A percentile compares a stretch with the other conserved stretches of the same genome.
phyloP scores from a whole-genome alignment of 2,113 vertebrate genomes.

The Cynopterus brachyotis region DNA sequence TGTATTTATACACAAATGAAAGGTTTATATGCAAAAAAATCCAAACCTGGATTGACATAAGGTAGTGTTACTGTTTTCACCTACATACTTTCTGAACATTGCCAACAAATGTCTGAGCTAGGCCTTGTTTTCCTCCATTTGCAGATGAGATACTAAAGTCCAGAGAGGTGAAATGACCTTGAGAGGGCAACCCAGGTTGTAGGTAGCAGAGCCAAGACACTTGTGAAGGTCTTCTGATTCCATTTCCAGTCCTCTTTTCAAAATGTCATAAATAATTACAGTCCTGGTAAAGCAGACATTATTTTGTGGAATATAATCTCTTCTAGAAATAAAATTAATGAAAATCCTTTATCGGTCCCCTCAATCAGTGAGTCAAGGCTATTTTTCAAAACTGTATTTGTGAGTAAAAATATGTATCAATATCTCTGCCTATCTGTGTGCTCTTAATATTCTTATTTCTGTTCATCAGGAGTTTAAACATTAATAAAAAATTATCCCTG shows the following conservation, averaged over 20 bases:
- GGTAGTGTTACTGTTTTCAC: background rate
- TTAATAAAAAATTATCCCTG: slow-evolving; percentile 20
- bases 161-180: background rate
- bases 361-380: background rate
- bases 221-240: background rate
- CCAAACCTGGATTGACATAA: background rate
- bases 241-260: background rate
- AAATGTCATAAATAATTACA: background rate
- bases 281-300: background rate
- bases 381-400: background rate
- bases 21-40: background rate
- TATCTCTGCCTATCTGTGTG: background rate
- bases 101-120: background rate
- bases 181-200: background rate
- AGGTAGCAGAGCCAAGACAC: background rate
- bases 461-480: background rate
- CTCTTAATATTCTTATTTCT: slow-evolving; percentile 25
- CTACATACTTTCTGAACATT: background rate
- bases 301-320: slow-evolving; percentile 9
- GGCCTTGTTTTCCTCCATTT: background rate
- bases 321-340: slow-evolving; percentile 27
- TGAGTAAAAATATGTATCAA: background rate
- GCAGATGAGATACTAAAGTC: background rate
- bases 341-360: background rate
- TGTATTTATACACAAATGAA: background rate